A percentile compares a stretch with the other conserved stretches of the same genome.
These are phyloP conservation scores for Lepidonotus clava DNA, from an alignment of 2,888 invertebrate genomes.

Conservation along the genomic window DNA sequence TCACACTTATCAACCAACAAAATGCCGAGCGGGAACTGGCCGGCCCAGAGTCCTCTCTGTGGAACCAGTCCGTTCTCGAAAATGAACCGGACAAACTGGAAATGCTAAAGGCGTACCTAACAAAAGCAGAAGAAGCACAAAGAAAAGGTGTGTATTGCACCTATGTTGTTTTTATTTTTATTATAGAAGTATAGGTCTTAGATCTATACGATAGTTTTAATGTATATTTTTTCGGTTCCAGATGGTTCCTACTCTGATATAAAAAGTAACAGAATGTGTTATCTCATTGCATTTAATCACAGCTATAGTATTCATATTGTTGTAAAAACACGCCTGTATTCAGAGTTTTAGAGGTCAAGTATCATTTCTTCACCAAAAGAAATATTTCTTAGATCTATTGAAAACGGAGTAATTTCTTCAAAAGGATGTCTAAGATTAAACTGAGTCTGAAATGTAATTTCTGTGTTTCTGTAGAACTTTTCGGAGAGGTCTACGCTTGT, in stretches of 20 bases:
- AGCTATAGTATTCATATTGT: too few relatives aligned
- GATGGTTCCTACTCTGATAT: too few relatives aligned
- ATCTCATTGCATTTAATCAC: too few relatives aligned
- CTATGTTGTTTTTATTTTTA: neutral
- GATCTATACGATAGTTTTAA: too few relatives aligned
- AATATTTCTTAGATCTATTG: too few relatives aligned
- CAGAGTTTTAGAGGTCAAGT: too few relatives aligned
- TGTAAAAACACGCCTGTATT: too few relatives aligned
- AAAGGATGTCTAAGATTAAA: neutral
- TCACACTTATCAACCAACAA: slow-evolving; percentile 77
- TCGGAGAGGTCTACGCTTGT: slow-evolving; percentile 71
- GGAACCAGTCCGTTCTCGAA: slow-evolving; percentile 75
- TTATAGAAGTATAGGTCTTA: neutral
- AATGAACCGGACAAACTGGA: slow-evolving; percentile 78
- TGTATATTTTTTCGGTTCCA: too few relatives aligned
- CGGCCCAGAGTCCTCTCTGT: slow-evolving; percentile 78
- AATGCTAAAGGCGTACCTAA: slow-evolving; percentile 74
- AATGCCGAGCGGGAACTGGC: slow-evolving; percentile 72
- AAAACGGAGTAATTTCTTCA: too few relatives aligned
- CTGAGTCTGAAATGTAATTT: neutral
- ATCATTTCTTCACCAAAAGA: too few relatives aligned
- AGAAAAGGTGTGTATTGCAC: slow-evolving; percentile 72
- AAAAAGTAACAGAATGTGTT: too few relatives aligned
- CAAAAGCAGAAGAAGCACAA: slow-evolving; percentile 74
- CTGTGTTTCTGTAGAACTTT: slow-evolving; percentile 69